Evolutionary conservation across 2,888 invertebrate genomes (phyloP).

Genomic region (Scrobipalpa costella): DNA sequence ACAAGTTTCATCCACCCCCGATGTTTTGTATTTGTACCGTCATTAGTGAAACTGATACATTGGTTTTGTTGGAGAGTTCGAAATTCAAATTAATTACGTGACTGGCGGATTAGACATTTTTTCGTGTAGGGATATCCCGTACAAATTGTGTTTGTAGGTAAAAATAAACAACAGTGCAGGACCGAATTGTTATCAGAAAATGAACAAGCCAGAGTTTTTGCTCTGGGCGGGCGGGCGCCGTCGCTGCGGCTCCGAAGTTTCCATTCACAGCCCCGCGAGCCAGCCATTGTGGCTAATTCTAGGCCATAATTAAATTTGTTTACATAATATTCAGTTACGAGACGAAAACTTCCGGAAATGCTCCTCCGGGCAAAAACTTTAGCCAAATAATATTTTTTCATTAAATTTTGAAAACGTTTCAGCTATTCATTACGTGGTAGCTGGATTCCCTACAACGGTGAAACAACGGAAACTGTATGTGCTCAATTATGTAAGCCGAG

Average conservation of each 20-base stretch:
- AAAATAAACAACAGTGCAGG: background rate
- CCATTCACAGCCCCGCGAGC: slow-evolving; percentile 61
- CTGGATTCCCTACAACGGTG: background rate
- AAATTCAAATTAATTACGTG: slow-evolving; percentile 10
- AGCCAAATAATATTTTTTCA: slow-evolving; percentile 35
- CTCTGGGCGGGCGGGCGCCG: slow-evolving; percentile 54
- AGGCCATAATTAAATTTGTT: slow-evolving; percentile 77
- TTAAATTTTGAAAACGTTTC: slow-evolving; percentile 29
- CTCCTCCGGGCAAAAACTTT: slow-evolving; percentile 41
- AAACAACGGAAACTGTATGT: slow-evolving; percentile 8
- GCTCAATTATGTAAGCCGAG: slow-evolving; percentile 8
- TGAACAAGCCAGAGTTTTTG: slow-evolving; percentile 50
- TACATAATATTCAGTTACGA: slow-evolving; percentile 66
- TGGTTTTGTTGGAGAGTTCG: slow-evolving; percentile 25
- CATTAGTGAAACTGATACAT: slow-evolving; percentile 28
- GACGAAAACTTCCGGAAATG: slow-evolving; percentile 58
- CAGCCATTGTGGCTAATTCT: slow-evolving; percentile 76
- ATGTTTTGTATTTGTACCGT: slow-evolving; percentile 39
- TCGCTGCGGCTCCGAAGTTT: slow-evolving; percentile 72
- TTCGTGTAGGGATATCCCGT: background rate
- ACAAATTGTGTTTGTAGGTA: slow-evolving; percentile 10
- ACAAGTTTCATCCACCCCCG: slow-evolving; percentile 50
- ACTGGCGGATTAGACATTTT: background rate
- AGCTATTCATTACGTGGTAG: slow-evolving; percentile 9
- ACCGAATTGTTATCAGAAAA: slow-evolving; percentile 49